phyloP scores from a whole-genome alignment of 2,113 vertebrate species.

The Columbina picui region DNA sequence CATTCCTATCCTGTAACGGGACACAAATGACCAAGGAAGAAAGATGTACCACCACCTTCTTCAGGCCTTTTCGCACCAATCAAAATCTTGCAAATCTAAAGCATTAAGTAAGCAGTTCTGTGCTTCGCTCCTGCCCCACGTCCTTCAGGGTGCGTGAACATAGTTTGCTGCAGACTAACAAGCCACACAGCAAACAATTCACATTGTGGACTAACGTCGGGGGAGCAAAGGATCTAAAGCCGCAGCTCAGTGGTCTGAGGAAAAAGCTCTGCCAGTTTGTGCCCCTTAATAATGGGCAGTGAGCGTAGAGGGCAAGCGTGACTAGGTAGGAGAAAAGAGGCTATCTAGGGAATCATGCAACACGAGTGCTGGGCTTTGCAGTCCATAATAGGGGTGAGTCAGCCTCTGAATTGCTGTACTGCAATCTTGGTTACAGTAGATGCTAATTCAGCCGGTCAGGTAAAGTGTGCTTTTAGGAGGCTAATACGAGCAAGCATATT shows the following conservation, averaged over 20 bases:
- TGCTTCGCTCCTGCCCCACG: neutral
- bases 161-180: neutral
- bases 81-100: neutral
- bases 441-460: slow-evolving; percentile 49
- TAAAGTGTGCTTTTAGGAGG: slow-evolving; percentile 28
- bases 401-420: slow-evolving; percentile 2
- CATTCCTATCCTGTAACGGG: neutral
- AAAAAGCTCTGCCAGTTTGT: slow-evolving; percentile 10
- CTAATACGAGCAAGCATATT: neutral
- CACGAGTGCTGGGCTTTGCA: neutral
- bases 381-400: neutral
- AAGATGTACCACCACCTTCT: neutral
- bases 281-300: neutral
- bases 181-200: neutral
- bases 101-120: neutral
- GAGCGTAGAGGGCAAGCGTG: neutral
- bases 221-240: neutral
- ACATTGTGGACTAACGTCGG: fast-evolving
- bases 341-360: neutral
- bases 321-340: neutral
- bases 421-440: slow-evolving; percentile 31
- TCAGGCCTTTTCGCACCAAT: neutral
- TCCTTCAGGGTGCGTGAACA: slow-evolving; percentile 8
- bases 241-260: slow-evolving; percentile 28
- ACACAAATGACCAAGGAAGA: neutral